phyloP scores from a whole-genome alignment of 1,140 invertebrate genomes.

The Augochlora pura region DNA sequence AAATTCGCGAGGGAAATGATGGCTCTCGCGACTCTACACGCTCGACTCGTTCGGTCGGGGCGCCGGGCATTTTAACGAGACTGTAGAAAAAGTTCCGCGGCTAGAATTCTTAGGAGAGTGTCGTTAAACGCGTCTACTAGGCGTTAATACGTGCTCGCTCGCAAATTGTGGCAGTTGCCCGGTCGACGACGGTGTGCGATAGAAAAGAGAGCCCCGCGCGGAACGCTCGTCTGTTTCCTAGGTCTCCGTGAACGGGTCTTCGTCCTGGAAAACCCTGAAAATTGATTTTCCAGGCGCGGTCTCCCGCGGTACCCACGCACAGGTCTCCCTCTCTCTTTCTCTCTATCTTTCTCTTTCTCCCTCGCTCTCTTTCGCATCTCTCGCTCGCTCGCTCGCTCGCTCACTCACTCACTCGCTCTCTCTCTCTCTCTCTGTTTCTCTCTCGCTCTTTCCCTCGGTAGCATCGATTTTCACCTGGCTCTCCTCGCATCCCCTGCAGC shows the following conservation, averaged over 20 bases:
- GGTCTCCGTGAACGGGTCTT: slow-evolving; percentile 59
- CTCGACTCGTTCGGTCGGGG: neutral
- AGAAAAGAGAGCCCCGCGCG: slow-evolving; percentile 44
- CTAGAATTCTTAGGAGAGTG: slow-evolving; percentile 46
- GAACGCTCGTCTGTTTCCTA: slow-evolving; percentile 54
- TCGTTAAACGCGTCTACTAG: slow-evolving; percentile 53
- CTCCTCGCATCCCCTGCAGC: slow-evolving; percentile 47
- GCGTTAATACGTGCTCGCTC: slow-evolving; percentile 58
- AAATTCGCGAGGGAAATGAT: neutral
- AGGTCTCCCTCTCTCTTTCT: slow-evolving; percentile 52
- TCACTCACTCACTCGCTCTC: slow-evolving; percentile 29
- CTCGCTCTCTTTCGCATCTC: neutral
- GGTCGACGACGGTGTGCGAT: neutral
- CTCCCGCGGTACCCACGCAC: slow-evolving; percentile 62
- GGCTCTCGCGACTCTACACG: too few relatives aligned
- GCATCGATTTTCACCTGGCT: slow-evolving; percentile 70
- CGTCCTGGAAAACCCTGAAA: slow-evolving; percentile 70
- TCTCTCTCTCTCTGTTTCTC: slow-evolving; percentile 26
- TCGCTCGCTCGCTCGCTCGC: slow-evolving; percentile 39
- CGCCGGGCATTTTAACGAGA: neutral
- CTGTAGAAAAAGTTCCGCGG: slow-evolving; percentile 22
- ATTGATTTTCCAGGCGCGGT: slow-evolving; percentile 77
- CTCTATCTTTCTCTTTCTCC: neutral
- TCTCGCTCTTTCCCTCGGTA: slow-evolving; percentile 46
- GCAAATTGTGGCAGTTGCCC: slow-evolving; percentile 60